These are phyloP conservation scores for Tetragnatha montana DNA, from an alignment of 2,888 invertebrate species.

Conservation along the genomic window DNA sequence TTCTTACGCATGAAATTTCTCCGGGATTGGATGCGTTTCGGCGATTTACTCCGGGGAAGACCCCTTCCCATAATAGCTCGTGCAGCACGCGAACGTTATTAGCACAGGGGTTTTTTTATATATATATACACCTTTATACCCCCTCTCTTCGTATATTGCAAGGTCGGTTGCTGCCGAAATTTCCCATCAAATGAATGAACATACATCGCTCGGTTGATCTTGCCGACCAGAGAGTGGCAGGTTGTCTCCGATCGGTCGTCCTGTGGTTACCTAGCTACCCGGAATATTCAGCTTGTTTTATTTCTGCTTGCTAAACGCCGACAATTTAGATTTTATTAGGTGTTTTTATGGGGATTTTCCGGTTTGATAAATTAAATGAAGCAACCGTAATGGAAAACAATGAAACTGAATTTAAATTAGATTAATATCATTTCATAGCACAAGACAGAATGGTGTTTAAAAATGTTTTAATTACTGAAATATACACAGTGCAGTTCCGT, in stretches of 20 bases:
- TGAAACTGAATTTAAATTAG: no score
- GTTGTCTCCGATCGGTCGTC: neutral
- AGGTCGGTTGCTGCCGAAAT: neutral
- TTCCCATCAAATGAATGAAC: neutral
- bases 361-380: no score
- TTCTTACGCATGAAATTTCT: slow-evolving; percentile 63
- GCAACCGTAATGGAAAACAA: no score
- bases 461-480: no score
- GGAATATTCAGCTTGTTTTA: no score
- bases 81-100: slow-evolving; percentile 23
- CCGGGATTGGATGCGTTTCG: slow-evolving; percentile 53
- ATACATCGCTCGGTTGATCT: neutral
- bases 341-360: no score
- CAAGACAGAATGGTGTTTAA: no score
- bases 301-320: no score
- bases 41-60: slow-evolving; percentile 44
- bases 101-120: neutral
- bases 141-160: slow-evolving; percentile 5
- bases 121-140: neutral
- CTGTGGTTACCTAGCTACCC: neutral
- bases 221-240: neutral
- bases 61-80: slow-evolving; percentile 11
- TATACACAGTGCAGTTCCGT: no score
- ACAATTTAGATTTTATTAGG: no score
- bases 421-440: no score